A percentile compares a stretch with the other conserved stretches of the same genome.
Conservation (phyloP, 2,797 vertebrate species). For the Sebastes diaconus region DNA sequence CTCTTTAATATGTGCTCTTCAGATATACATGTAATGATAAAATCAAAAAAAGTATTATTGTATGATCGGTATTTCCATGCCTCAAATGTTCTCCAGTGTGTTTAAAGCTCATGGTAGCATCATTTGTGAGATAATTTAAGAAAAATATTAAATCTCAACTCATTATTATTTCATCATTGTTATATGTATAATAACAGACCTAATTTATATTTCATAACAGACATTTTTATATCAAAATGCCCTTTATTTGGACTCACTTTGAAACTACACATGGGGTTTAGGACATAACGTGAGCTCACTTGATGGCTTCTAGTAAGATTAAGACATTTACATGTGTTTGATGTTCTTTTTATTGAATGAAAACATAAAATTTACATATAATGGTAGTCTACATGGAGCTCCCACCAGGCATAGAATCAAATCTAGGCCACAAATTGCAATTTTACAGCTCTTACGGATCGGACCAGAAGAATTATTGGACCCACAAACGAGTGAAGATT, state of each 20-base stretch:
- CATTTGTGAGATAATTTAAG: background rate
- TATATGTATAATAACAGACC: background rate
- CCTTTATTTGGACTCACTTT: background rate
- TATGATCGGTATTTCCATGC: background rate
- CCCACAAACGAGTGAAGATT: background rate
- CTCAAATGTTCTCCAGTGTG: background rate
- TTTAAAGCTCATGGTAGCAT: background rate
- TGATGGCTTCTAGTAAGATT: background rate
- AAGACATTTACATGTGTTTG: slow-evolving; percentile 17
- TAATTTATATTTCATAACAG: background rate
- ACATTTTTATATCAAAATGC: background rate
- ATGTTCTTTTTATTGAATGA: background rate
- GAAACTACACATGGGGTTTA: background rate
- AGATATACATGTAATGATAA: background rate
- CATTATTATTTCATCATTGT: background rate
- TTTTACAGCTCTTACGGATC: background rate
- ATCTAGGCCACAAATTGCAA: background rate
- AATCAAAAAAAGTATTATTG: background rate
- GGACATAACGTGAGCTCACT: background rate
- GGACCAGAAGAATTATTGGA: background rate
- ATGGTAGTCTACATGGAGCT: slow-evolving; percentile 1
- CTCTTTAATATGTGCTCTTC: background rate
- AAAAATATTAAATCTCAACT: background rate
- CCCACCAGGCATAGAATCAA: background rate
- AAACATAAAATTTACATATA: slow-evolving; percentile 5